Base-by-base conservation (phyloP, 1,140 invertebrate species). In the Laupala kohalensis region DNA sequence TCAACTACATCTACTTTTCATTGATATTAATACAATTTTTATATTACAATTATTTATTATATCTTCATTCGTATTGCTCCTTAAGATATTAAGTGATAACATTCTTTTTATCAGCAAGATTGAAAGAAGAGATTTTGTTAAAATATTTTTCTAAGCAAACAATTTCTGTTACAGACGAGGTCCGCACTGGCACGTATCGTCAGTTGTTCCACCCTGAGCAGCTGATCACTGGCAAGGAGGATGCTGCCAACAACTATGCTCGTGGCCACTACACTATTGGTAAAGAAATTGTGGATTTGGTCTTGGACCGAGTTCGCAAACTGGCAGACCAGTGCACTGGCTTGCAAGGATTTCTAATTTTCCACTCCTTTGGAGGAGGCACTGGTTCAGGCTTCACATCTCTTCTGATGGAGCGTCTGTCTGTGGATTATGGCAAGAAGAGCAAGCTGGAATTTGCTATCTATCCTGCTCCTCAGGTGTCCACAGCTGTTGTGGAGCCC, bases 251-350 rank as follows among this genome's bases (percentile, higher is more conserved):
- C 81, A 94, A 94, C 83, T 93, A 93, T 76, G 92, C 91, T 29
- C 85, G 93, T 76, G 93, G 93, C 69, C 93, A 95, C 82, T 95
- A 95, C 84, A 95, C 93, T 72, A 92, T 95, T 78, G 93, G 93
- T 74, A 95, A 92, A 82, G 93, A 93, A 82, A 90, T 92, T 76
- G 89, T 94, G 6, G 91, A 93, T 75, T 77, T 90, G 24, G 92
- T 93, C 4, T 78, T 93, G 73, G 92, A 94, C 78, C 82, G 88
- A 69, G 88, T 93, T 72, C 84, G 91, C 62, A 92, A 93, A 80
- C 81, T 93, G 71, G 89, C 92, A 13, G 93, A 95, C 78, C 90
- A 93, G 81, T 95, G 93, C 80, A 90, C 90, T 64, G 92, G 93
- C 27, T 82, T 90, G 4, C 92, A 95, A 80, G 93, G 93, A 23